Evolutionary conservation across 2,888 invertebrate genomes (phyloP).

Genomic region (Sarcophaga caerulescens): DNA sequence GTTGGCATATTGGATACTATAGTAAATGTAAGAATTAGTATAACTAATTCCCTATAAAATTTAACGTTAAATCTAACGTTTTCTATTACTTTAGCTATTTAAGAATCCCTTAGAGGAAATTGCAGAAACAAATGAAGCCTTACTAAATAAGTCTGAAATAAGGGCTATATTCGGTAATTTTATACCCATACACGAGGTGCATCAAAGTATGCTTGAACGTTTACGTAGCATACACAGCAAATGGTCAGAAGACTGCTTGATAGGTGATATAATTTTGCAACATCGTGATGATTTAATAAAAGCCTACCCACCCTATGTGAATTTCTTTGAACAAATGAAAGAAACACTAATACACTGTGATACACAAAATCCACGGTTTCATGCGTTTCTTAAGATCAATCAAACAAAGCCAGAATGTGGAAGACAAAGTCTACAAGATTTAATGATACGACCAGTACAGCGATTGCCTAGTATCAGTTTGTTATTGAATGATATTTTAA

Average conservation of each 20-base stretch:
- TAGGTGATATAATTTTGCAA: conserved; percentile 93
- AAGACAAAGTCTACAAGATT: conserved; percentile 95
- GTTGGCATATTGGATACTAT: conserved; percentile 97
- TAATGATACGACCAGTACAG: conserved; percentile 98
- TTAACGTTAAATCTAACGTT: background rate
- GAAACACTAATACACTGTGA: conserved; percentile 95
- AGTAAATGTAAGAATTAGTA: conserved; percentile 86
- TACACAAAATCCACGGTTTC: conserved; percentile 96
- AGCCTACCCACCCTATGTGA: conserved; percentile 98
- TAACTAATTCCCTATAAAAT: background rate
- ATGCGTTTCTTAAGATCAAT: conserved; percentile 98
- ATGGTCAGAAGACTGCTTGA: conserved; percentile 93
- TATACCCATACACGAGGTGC: conserved; percentile 96
- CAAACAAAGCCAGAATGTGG: conserved; percentile 97
- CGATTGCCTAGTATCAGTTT: conserved; percentile 97
- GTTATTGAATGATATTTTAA: conserved; percentile 95
- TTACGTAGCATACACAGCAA: conserved; percentile 81
- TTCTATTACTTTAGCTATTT: conserved; percentile 86
- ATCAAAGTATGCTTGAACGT: conserved; percentile 88
- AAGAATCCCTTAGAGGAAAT: conserved; percentile 95
- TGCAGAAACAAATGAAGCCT: conserved; percentile 87
- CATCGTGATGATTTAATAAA: conserved; percentile 94
- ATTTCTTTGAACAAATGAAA: conserved; percentile 98
- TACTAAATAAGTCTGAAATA: conserved; percentile 94
- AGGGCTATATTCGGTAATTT: conserved; percentile 98